Evolutionary conservation across 2,113 vertebrate species (phyloP).

Genomic region (Merops nubicus): DNA sequence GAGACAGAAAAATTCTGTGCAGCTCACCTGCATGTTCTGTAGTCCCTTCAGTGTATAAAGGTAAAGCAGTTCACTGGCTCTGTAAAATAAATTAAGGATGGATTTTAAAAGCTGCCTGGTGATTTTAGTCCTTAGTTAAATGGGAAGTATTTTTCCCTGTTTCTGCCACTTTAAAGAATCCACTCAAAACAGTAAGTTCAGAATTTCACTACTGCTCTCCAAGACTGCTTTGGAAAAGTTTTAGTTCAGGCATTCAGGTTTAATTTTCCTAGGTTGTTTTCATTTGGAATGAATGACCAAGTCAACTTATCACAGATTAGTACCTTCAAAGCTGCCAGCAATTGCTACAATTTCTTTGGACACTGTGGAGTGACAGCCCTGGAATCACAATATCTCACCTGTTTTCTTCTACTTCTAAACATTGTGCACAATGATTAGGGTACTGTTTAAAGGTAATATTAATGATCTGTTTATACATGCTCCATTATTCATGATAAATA

Average conservation of each 20-base stretch:
- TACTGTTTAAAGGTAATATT: neutral
- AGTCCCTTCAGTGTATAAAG: neutral
- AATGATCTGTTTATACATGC: neutral
- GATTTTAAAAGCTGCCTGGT: neutral
- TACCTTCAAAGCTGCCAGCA: neutral
- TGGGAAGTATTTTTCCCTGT: neutral
- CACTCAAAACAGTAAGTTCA: neutral
- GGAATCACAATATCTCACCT: neutral
- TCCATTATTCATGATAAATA: neutral
- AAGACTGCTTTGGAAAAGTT: neutral
- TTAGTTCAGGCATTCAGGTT: neutral
- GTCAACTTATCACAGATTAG: neutral
- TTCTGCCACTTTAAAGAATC: neutral
- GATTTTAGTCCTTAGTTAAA: neutral
- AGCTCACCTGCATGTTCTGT: neutral
- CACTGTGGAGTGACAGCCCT: neutral
- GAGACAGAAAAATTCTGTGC: neutral
- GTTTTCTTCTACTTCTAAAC: neutral
- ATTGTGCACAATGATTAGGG: neutral
- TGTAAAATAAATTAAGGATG: neutral
- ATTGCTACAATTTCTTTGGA: neutral
- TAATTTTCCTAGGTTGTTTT: neutral
- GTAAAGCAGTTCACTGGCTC: neutral
- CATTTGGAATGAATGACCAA: neutral
- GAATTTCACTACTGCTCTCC: neutral